Evolutionary conservation across 1,140 invertebrate species (phyloP).

Genomic region (Drosophila kepulauana): DNA sequence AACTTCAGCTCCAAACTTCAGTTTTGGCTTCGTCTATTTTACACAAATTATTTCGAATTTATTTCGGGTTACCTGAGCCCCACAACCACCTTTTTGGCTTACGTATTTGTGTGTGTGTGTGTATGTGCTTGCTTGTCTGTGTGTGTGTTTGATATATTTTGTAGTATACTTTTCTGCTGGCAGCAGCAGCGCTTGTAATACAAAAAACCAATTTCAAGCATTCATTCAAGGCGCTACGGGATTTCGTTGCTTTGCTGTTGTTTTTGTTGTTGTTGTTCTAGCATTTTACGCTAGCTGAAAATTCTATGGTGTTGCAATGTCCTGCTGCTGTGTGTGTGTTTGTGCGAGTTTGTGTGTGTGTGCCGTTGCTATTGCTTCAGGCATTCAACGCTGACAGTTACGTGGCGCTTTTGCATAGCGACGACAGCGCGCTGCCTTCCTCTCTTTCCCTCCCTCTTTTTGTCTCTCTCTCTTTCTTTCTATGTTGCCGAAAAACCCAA

Average conservation of each 20-base stretch:
- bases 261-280: constrained; percentile 12
- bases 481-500: constrained; percentile 21
- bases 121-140: constrained; percentile 5
- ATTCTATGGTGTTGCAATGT: constrained; percentile 33
- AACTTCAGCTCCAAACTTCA: not conserved
- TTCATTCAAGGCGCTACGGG: constrained; percentile 69
- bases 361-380: constrained; percentile 11
- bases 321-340: constrained; percentile 19
- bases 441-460: not conserved
- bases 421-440: constrained; percentile 51
- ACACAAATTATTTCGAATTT: constrained; percentile 82
- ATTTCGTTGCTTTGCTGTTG: constrained; percentile 29
- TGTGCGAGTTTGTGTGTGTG: constrained; percentile 16
- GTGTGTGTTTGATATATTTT: constrained; percentile 49
- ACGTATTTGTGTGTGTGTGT: constrained; percentile 8
- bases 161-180: constrained; percentile 73
- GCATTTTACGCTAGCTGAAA: constrained; percentile 47
- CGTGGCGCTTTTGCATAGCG: constrained; percentile 68
- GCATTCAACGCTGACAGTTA: constrained; percentile 53
- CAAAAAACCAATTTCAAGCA: constrained; percentile 81
- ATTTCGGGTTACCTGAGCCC: constrained; percentile 58
- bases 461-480: not conserved
- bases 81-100: not conserved
- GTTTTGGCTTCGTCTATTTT: constrained; percentile 72
- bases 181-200: constrained; percentile 39